These are phyloP conservation scores for Nettapus auritus DNA, from an alignment of 2,113 vertebrate species.

Conservation along the genomic window DNA sequence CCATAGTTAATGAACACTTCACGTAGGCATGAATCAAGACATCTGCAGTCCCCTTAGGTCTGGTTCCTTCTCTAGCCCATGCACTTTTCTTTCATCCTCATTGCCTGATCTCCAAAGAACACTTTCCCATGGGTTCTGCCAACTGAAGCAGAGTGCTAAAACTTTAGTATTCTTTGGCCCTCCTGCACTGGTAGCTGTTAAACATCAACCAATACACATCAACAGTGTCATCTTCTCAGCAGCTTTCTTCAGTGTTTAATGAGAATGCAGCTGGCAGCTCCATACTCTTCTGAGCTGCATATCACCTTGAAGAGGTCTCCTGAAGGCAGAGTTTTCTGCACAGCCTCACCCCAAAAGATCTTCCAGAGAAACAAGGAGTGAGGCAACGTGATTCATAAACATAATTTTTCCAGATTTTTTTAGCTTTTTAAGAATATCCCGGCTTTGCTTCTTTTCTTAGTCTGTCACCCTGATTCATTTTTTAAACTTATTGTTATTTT, in stretches of 20 bases:
- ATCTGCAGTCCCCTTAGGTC: neutral
- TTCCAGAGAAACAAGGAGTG: neutral
- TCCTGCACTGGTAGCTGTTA: neutral
- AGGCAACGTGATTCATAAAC: neutral
- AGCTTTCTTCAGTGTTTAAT: neutral
- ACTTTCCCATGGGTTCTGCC: neutral
- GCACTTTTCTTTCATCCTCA: neutral
- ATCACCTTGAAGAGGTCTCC: accelerated
- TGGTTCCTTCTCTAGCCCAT: neutral
- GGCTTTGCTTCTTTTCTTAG: neutral
- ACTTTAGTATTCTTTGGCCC: neutral
- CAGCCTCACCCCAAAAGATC: neutral
- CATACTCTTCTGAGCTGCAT: neutral
- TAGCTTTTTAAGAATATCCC: neutral
- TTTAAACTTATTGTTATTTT: too few species aligned
- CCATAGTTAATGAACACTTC: neutral
- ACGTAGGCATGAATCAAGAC: neutral
- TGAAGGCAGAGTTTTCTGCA: neutral
- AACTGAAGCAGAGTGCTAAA: neutral
- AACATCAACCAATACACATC: neutral
- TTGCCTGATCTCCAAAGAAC: neutral
- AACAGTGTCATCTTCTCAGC: neutral
- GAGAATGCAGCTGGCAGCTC: neutral
- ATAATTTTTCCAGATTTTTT: neutral
- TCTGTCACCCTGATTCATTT: neutral